Evolutionary conservation across 2,888 invertebrate species (phyloP), one percentile per base, ranked within the genome.

Genomic region (Melieria picta): DNA sequence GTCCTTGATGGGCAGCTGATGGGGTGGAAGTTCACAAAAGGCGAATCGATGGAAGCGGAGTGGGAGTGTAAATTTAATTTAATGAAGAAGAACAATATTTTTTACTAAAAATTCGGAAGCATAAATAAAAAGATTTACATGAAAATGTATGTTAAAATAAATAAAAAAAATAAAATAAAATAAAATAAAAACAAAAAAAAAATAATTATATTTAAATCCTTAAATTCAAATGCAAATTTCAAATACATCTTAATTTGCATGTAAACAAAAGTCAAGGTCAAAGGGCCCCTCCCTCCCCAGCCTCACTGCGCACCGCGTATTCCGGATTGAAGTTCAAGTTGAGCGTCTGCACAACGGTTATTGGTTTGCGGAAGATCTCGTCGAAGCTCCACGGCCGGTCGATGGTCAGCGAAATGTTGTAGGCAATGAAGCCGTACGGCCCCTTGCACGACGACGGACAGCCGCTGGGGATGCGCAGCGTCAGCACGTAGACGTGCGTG

Each of bases 341-440:
- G 79, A 95, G 87, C 3, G 92, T 90, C 76, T 93, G 91, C 69
- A 94, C 89, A 11, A 96, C 92, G 65, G 92, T 93, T 80, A 96
- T 94, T 11, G 83, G 81, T 68, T 84, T 84, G 47, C 81, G 80
- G 61, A 84, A 84, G 58, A 82, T 74, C 75, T 84, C 84, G 72
- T 84, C 80, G 84, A 93, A 93, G 80, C 93, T 93, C 92, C 94
- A 94, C 11, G 95, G 94, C 46, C 93, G 89, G 83, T 95, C 95
- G 30, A 96, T 88, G 4, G 90, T 91, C 30, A 93, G 92, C 81
- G 92, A 93, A 7, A 94, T 90, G 4, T 91, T 91, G 82, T 96
- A 96, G 47, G 92, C 89, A 45, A 96, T 90, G 80, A 91, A 90
- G 0, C 95, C 94, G 85, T 88, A 88, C 79, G 92, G 89, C 3